A percentile compares a stretch with the other conserved stretches of the same genome.
phyloP scores from a whole-genome alignment of 2,888 invertebrate genomes.

The Pomacea canaliculata region DNA sequence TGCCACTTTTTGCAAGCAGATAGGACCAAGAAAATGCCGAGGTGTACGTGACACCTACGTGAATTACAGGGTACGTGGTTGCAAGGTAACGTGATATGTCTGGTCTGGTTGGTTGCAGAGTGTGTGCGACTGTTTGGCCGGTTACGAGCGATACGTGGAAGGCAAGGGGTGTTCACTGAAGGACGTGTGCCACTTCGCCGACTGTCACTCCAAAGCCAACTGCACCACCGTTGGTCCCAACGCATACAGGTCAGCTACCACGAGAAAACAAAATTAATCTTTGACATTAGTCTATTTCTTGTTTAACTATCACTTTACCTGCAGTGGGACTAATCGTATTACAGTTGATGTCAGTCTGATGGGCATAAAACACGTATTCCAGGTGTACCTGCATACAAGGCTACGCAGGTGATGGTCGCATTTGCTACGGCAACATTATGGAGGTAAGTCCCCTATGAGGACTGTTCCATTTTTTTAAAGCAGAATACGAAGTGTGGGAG shows the following conservation, averaged over 20 bases:
- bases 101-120: conserved; percentile 40
- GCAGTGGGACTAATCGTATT: too few species aligned
- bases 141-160: conserved; percentile 48
- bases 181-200: conserved; percentile 47
- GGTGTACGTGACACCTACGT: too few species aligned
- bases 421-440: conserved; percentile 60
- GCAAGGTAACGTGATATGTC: too few species aligned
- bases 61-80: too few species aligned
- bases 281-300: too few species aligned
- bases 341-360: too few species aligned
- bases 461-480: neutral
- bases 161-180: conserved; percentile 51
- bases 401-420: conserved; percentile 52
- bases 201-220: conserved; percentile 53
- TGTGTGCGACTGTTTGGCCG: conserved; percentile 52
- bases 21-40: too few species aligned
- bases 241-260: conserved; percentile 38
- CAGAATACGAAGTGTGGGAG: neutral
- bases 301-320: too few species aligned
- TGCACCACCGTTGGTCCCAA: conserved; percentile 52
- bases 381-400: conserved; percentile 58
- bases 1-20: too few species aligned
- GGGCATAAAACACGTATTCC: too few species aligned
- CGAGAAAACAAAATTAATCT: too few species aligned
- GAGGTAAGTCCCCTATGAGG: conserved; percentile 40